Percentiles rank a stretch among this genome's conserved stretches.
phyloP scores from a whole-genome alignment of 1,140 invertebrate genomes.

The Lepidurus arcticus region DNA sequence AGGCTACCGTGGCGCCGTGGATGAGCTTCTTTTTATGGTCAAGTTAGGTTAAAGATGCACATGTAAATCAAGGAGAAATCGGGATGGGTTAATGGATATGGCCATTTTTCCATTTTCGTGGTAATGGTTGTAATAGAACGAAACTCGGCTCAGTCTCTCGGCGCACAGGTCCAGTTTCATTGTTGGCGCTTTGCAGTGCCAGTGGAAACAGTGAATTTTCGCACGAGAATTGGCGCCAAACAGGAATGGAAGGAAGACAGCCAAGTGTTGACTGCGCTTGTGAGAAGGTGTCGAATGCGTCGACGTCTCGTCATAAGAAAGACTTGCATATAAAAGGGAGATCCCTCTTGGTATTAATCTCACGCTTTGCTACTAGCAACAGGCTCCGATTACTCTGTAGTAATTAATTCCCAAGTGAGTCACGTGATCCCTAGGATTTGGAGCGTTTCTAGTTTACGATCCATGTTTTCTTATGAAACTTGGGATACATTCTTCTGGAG shows the following conservation, averaged over 20 bases:
- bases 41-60: background rate
- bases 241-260: background rate
- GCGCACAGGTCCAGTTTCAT: no score
- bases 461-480: no score
- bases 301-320: background rate
- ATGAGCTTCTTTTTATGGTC: background rate
- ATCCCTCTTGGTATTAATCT: background rate
- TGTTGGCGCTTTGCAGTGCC: background rate
- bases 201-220: background rate
- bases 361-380: background rate
- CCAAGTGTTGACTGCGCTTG: background rate
- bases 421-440: background rate
- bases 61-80: background rate
- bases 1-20: background rate
- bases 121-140: no score
- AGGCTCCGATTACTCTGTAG: background rate
- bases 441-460: no score
- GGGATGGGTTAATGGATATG: no score
- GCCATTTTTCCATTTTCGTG: no score
- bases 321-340: background rate
- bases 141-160: no score
- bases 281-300: conserved; percentile 11
- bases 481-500: no score
- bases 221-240: conserved; percentile 1
- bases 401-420: background rate